Base-by-base conservation (phyloP, 2,888 invertebrate species). In the Dasypolia templi region DNA sequence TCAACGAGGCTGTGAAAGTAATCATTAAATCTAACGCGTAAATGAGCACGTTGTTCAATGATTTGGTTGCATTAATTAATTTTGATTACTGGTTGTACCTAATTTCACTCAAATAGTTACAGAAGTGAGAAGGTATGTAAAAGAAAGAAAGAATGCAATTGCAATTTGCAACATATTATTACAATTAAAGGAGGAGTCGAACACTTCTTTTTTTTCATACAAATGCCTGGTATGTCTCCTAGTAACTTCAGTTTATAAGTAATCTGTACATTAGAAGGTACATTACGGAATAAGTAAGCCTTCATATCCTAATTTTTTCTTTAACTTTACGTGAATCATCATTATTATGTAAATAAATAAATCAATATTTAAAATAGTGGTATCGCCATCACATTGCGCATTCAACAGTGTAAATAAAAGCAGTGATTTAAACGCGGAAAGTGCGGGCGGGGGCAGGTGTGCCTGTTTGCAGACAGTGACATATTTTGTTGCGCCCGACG, bases 381-480 rank as follows among this genome's bases (percentile, higher is more conserved):
- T 53, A 62, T 59, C 26, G 68, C 76, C 61, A 65, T 53, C 42
- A 55, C 62, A 44, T 35, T 56, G 59, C 19, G 71, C 55, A 75
- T 66, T 39, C 46, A 61, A 61, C 56, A 58, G 29, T 74, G 79
- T 83, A 80, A 85, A 83, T 79, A 82, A 79, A 77, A 69, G 67
- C 79, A 76, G 58, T 77, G 75, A 79, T 86, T 76, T 85, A 82
- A 72, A 73, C 77, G 65, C 39, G 55, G 61, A 51, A 59, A 39
- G 71, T 26, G 35, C 26, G 67, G 42, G 63, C 19, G 61, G 53
- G 62, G 90, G 82, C 89, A 90, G 90, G 88, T 92, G 91, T 84
- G 82, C 83, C 82, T 87, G 84, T 81, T 85, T 82, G 75, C 61
- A 76, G 93, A 92, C 93, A 93, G 91, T 92, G 92, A 93, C 91